Evolutionary conservation across 2,888 invertebrate genomes (phyloP), one percentile per base, ranked within the genome.

Genomic region (Torymus tubicola): DNA sequence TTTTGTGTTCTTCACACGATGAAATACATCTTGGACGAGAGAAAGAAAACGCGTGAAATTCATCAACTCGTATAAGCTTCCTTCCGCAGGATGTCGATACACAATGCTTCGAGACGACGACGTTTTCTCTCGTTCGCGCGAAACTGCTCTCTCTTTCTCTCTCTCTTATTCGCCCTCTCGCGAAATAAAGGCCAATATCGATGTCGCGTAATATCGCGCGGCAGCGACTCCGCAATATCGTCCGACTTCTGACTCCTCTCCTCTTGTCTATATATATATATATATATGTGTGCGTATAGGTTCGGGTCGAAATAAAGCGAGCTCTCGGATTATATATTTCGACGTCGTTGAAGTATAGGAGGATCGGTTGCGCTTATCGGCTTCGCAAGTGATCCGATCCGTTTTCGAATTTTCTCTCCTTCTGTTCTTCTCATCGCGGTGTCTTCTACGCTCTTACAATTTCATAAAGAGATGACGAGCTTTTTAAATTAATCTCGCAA

Each of bases 31-130:
- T 8, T 8, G 5, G 42, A 8, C 50, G 14, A 52, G 24, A 60
- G 50, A 31, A 70, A 31, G n/a, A 50, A 73, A 16, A 13, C n/a
- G 16, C n/a, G 18, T 42, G 61, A 72, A 78, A 78, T 78, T 78
- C 65, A 78, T 78, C 68, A 73, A 73, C 24, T 42, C 50, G 55
- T 21, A 18, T 50, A 73, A 68, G 68, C 61, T 67, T 72, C 67
- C 60, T 68, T 68, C 73, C 21, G 10, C 12, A 8, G 14, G 12
- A 53, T 31, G 42, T 72, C 61, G 53, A 55, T 31, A 24, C 63
- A 18, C 24, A 14, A 53, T 21, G n/a, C 24, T 13, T 31, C 2
- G 5, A 31, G 18, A 12, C 18, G 31, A 4, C 53, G 52, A 57
- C 21, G 21, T 50, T 11, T 11, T 3, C 21, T 61, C n/a, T 8